phyloP scores from a whole-genome alignment of 2,888 invertebrate species.

The Zele albiditarsus region DNA sequence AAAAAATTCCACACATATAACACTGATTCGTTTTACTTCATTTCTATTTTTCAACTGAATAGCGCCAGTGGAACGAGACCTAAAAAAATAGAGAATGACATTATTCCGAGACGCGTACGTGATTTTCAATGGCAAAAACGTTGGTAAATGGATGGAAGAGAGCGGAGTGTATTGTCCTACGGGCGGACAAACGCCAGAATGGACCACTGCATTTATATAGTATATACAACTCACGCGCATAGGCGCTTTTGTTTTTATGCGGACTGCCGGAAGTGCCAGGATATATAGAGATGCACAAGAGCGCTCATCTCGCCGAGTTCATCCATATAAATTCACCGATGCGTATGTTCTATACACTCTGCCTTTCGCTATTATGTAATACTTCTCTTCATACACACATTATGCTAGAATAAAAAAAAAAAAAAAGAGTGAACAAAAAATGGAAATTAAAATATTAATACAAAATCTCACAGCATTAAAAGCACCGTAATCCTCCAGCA shows the following conservation, averaged over 20 bases:
- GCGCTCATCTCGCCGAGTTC: slow-evolving; percentile 31
- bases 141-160: slow-evolving; percentile 7
- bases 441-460: not conserved
- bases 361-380: not conserved
- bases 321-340: slow-evolving; percentile 31
- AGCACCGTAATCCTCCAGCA: no score
- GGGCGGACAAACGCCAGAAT: slow-evolving; percentile 48
- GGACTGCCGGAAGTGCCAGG: slow-evolving; percentile 46
- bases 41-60: not conserved
- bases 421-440: not conserved
- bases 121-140: slow-evolving; percentile 1
- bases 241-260: slow-evolving; percentile 47
- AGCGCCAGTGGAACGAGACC: not conserved
- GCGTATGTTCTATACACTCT: slow-evolving; percentile 8
- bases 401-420: not conserved
- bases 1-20: not conserved
- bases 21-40: not conserved
- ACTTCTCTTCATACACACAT: not conserved
- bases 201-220: slow-evolving; percentile 30
- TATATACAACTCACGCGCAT: slow-evolving; percentile 19
- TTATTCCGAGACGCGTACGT: not conserved
- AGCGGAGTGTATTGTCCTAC: slow-evolving; percentile 42
- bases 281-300: slow-evolving; percentile 16
- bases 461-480: no score
- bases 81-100: not conserved